Evolutionary conservation across 2,797 vertebrate species (phyloP), one percentile per base, ranked within the genome.

Genomic region (Sebastes kiyomatsui): DNA sequence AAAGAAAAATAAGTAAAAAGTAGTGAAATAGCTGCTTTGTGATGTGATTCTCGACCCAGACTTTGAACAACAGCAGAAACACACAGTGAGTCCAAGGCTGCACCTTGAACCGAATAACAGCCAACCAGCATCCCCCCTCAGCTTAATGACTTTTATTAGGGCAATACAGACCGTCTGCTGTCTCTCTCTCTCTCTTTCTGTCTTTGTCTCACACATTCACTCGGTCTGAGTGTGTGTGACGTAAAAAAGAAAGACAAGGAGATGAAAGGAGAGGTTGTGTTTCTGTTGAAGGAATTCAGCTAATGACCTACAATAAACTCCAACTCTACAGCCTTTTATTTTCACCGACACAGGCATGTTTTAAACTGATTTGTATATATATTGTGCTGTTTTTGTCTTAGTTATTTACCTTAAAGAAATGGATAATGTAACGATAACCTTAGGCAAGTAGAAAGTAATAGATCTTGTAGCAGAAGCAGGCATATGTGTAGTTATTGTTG

Each of bases 81-180:
- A 77, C 72, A 59, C 80, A 81, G 67, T 75, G 92, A 93, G 93
- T 94, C 93, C 93, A 94, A 95, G 93, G 93, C 92, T 95, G 91
- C 79, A 85, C 92, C 94, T 95, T 95, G 94, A 95, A 94, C 94
- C 90, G 90, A 74, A 82, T 69, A 81, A 73, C 58, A 55, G 67
- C 76, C 88, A 71, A 66, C 79, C 82, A 65, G 79, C 83, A 77
- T 16, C 6, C 83, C 90, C 88, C 89, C 87, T 91, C 75, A 61
- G 35, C 65, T 60, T 72, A 46, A 49, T 79, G 86, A 61, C 87
- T 91, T 91, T 95, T 94, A 94, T 92, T 90, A 82, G 93, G 92
- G 86, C 91, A 91, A 93, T 94, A 72, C 72, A 88, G 88, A 89
- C 84, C 42, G 93, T 91, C 90, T 91, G 88, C 90, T 86, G 79